Base-by-base conservation (phyloP, 2,797 vertebrate genomes). In the Lepus townsendii region DNA sequence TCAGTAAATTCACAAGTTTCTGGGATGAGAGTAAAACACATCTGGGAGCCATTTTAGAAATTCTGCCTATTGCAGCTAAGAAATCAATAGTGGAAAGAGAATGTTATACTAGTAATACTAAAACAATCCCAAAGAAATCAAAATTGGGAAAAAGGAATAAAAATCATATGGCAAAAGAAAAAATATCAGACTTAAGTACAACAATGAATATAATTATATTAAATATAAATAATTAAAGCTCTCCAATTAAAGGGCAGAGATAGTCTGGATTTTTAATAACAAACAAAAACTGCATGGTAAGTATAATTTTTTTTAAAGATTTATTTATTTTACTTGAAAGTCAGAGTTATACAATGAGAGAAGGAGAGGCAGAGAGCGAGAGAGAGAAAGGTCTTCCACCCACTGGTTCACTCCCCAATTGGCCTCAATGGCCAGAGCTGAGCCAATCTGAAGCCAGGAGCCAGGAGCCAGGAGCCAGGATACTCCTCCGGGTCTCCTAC, bases 191-290 rank as follows among this genome's bases (percentile, higher is more conserved):
- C 27, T 87, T 87, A 22, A 86, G 75, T 8, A 42, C 52, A 82
- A 50, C 32, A 27, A 82, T 65, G 14, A 54, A 20, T 87, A 30
- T 73, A 91, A 73, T 47, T 79, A 78, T 16, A 66, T 88, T 83
- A 93, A 60, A 88, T 68, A 27, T 17, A 88, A 93, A 78, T 62
- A 57, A 50, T 68, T 73, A 88, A 78, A 91, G 72, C 11, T 62
- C 35, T 83, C 47, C 35, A 71, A 86, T 50, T 57, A 65, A 93
- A 87, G 71, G 24, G 26, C 42, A 76, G 17, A 62, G 75, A 90
- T 32, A 90, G 35, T 65, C 1, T 93, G 8, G 8, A 83, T 50
- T 72, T 87, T 57, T 57, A 42, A 42, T 42, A 84, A 68, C 35
- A 87, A 38, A 71, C 27, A 30, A 32, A 73, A 71, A 68, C 6